Base-by-base conservation (phyloP, 2,797 vertebrate species). In the Rhinogobio ventralis region DNA sequence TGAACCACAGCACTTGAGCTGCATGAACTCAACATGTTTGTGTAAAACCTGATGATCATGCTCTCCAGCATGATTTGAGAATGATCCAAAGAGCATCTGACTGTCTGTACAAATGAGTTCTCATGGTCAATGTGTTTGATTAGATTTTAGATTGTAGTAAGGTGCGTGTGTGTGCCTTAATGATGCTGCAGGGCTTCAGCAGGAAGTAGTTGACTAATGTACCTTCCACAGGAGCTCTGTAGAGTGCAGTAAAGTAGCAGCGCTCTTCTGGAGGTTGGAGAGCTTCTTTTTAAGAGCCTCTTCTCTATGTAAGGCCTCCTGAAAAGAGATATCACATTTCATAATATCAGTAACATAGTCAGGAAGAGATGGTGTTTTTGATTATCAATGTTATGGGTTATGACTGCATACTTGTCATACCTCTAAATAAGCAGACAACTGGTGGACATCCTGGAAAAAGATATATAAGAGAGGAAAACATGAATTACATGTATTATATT, bases 221-320 rank as follows among this genome's bases (percentile, higher is more conserved):
- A 96, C 95, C 7, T 89, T 95, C 95, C 95, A 95, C 46, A 95
- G 87, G 33, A 86, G 90, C 55, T 90, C 90, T 0, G 94, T 93
- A 60, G 94, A 93, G 87, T 86, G 91, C 23, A 93, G n/a, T 17
- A 96, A 89, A 84, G 90, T 91, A 30, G 93, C 81, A 0, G 92
- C 90, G 25, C 86, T 92, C 83, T 92, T 91, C 87, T 95, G 93
- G 15, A 96, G 92, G 39, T 87, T 51, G 1, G 87, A 84, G 46
- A 96, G 89, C 90, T 96, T 96, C 88, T 94, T 92, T 89, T 93
- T 95, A 88, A 95, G 20, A 0, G 81, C 82, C 62, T 93, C 93
- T 87, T 96, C 95, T 88, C 95, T 93, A 89, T 92, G 93, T 88
- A 96, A 86, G 28, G 95, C 94, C 88, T 96, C 95, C 95, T 96